Evolutionary conservation across 2,113 vertebrate genomes (phyloP).

Genomic region (Spermophilus dauricus): DNA sequence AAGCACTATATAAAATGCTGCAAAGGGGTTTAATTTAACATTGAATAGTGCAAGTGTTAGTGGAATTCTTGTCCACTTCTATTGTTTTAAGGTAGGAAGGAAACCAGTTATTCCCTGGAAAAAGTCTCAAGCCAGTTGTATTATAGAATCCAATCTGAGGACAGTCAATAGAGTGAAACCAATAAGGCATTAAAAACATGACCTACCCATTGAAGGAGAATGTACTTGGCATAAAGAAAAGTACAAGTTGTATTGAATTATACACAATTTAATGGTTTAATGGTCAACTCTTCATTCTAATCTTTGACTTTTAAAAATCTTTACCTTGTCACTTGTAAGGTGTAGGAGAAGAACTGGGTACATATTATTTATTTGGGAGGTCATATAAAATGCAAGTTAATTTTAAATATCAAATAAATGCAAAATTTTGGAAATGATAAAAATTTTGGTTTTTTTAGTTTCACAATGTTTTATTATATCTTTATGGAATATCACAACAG

Average conservation of each 20-base stretch:
- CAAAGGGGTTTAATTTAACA: not conserved
- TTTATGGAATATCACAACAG: no score
- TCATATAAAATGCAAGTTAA: slow-evolving; percentile 19
- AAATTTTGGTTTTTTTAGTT: not conserved
- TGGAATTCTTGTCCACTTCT: not conserved
- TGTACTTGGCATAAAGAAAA: not conserved
- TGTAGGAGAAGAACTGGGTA: not conserved
- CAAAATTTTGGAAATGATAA: not conserved
- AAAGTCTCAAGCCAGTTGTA: not conserved
- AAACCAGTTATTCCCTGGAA: not conserved
- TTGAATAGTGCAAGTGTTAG: not conserved
- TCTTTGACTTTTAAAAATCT: not conserved
- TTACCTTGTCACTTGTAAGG: not conserved
- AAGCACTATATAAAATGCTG: not conserved
- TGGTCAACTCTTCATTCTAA: not conserved
- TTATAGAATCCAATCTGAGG: not conserved
- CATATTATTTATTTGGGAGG: slow-evolving; percentile 20
- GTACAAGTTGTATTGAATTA: slow-evolving; percentile 8
- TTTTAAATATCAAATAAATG: not conserved
- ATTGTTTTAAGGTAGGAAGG: not conserved
- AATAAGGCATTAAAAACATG: not conserved
- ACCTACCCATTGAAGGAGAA: not conserved
- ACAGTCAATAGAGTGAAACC: not conserved
- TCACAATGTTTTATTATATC: no score
- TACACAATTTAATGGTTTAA: not conserved